Evolutionary conservation across 2,113 vertebrate genomes (phyloP), one percentile per base, ranked within the genome.

Genomic region (Hemiprocne comata): DNA sequence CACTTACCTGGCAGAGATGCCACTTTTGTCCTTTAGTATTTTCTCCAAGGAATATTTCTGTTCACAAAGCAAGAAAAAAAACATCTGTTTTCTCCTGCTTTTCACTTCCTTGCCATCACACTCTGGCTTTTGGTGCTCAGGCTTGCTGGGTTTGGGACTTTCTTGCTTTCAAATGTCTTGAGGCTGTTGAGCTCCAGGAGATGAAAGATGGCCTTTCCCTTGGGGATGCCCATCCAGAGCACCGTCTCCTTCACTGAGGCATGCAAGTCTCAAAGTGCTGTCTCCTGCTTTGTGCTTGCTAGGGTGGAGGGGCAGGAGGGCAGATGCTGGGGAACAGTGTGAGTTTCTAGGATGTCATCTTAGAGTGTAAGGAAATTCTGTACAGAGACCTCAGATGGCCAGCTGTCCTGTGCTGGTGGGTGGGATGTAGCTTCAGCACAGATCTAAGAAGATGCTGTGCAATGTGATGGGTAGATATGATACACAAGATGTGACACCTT

Each of bases 191-290:
- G 65, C 50, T 76, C 57, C 40, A 53, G 33, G 36, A 1, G 28
- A 91, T 90, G 46, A 85, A 89, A 95, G 77, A 17, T 8, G 65
- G 80, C 96, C 94, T 89, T 60, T 96, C 93, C 61, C 77, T 36
- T 2, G 5, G 79, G 50, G 75, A 61, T 61, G 94, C 72, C 60
- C 79, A 80, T 81, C 60, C 36, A 29, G 53, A 85, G 69, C 73
- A 75, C 69, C 29, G 4, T 2, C 29, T 88, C 72, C 78, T 87
- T 91, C 74, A 53, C 62, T 17, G 71, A 87, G 48, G 48, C 13
- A 6, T 2, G 25, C 13, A 17, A 46, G 17, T 28, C 75, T 72
- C 8, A 13, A 72, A 67, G 78, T 2, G 4, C 62, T 86, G 50
- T 11, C 70, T 84, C 31, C 80, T 6, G 3, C 70, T 81, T 84